Evolutionary conservation across 23 tunicate genomes (phyloP).

Genomic region (Oikopleura vanhoeffeni): DNA sequence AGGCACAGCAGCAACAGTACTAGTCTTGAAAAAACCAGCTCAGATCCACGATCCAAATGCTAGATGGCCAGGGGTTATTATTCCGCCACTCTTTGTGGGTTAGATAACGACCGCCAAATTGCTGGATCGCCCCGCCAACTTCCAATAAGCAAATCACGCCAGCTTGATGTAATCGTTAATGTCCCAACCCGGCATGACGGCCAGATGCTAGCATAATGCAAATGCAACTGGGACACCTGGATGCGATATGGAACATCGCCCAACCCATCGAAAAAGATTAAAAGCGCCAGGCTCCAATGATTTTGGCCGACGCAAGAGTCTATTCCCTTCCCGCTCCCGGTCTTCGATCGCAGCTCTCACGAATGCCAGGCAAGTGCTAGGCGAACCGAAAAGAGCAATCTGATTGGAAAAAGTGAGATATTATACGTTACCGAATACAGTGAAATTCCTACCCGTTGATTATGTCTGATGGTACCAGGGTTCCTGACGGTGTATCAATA

Average conservation of each 20-base stretch:
- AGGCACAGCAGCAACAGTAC: not conserved
- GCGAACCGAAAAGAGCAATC: not conserved
- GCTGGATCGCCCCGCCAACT: not conserved
- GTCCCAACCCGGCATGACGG: conserved; percentile 1
- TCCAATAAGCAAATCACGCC: not conserved
- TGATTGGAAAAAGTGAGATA: not conserved
- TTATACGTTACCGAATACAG: not conserved
- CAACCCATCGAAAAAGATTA: not conserved
- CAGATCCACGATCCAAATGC: not conserved
- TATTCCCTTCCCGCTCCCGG: not conserved
- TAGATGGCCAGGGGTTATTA: not conserved
- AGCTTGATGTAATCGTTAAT: not conserved
- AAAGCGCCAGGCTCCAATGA: not conserved
- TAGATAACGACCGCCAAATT: not conserved
- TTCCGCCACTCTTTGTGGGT: not conserved
- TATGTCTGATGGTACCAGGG: not conserved
- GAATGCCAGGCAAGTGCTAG: not conserved
- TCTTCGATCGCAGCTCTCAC: not conserved
- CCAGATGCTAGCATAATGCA: not conserved
- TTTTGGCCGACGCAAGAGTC: not conserved
- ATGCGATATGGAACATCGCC: not conserved
- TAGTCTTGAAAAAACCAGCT: not conserved
- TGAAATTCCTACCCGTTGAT: not conserved
- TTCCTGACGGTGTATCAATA: not conserved
- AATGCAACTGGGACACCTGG: not conserved